phyloP scores from a whole-genome alignment of 2,888 invertebrate species.

The Eumerus sabulonum region DNA sequence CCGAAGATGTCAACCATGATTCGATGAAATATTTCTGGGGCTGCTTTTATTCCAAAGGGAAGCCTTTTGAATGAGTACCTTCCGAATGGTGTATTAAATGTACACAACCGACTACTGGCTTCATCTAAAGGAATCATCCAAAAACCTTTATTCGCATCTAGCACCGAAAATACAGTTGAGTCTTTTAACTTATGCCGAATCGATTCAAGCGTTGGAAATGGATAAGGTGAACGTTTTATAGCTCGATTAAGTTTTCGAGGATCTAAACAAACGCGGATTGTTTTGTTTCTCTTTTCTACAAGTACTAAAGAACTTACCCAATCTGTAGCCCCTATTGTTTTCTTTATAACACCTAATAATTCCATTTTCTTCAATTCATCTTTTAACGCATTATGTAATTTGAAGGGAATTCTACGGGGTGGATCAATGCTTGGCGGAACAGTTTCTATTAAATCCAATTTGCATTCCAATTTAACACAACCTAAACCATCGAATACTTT shows the following conservation, averaged over 20 bases:
- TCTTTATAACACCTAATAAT: slow-evolving; percentile 21
- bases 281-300: slow-evolving; percentile 23
- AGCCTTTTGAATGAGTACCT: slow-evolving; percentile 25
- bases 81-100: slow-evolving; percentile 17
- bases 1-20: slow-evolving; percentile 56
- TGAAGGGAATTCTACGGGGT: too few species aligned
- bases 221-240: slow-evolving; percentile 23
- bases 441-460: slow-evolving; percentile 9
- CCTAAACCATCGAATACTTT: slow-evolving; percentile 6
- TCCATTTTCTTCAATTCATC: too few species aligned
- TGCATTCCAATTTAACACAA: slow-evolving; percentile 5
- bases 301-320: slow-evolving; percentile 20
- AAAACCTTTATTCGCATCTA: slow-evolving; percentile 52
- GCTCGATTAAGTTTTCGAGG: slow-evolving; percentile 23
- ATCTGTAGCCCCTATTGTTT: slow-evolving; percentile 13
- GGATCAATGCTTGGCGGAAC: slow-evolving; percentile 13
- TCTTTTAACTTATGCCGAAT: slow-evolving; percentile 30
- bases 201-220: slow-evolving; percentile 23
- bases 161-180: slow-evolving; percentile 33
- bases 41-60: slow-evolving; percentile 46
- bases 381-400: too few species aligned
- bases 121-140: slow-evolving; percentile 69
- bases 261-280: slow-evolving; percentile 23
- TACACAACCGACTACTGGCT: slow-evolving; percentile 46
- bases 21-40: slow-evolving; percentile 65